Conservation (phyloP, 2,888 invertebrate species). For the Idaea aversata region DNA sequence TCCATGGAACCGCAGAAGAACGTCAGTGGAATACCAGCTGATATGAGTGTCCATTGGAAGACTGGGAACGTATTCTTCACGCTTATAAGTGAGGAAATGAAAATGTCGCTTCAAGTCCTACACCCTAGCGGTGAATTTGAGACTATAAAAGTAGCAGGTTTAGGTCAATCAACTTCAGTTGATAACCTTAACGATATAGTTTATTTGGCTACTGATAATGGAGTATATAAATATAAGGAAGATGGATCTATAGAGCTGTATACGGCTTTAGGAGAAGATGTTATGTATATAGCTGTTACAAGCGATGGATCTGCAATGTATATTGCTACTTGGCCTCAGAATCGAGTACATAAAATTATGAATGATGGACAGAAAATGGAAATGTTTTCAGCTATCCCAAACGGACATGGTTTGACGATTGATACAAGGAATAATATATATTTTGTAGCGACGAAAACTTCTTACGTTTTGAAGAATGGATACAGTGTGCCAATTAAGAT, state of each 20-base stretch:
- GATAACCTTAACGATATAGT: constrained; percentile 73
- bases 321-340: constrained; percentile 73
- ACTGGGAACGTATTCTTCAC: constrained; percentile 66
- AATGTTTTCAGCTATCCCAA: constrained; percentile 56
- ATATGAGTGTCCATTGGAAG: constrained; percentile 68
- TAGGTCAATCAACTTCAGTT: constrained; percentile 68
- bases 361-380: constrained; percentile 61
- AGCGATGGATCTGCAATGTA: constrained; percentile 60
- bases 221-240: constrained; percentile 68
- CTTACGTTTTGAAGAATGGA: constrained; percentile 58
- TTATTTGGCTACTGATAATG: constrained; percentile 72
- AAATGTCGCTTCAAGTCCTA: constrained; percentile 61
- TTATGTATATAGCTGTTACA: constrained; percentile 66
- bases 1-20: constrained; percentile 45
- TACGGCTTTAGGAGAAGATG: constrained; percentile 66
- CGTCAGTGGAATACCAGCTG: constrained; percentile 65
- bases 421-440: constrained; percentile 67
- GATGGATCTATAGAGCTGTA: constrained; percentile 56
- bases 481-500: constrained; percentile 61
- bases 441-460: constrained; percentile 65
- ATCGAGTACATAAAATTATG: constrained; percentile 62
- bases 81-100: constrained; percentile 66
- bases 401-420: constrained; percentile 66
- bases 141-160: constrained; percentile 59
- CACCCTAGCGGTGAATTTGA: constrained; percentile 55